phyloP scores from a whole-genome alignment of 2,113 vertebrate genomes.

The Smithornis capensis region DNA sequence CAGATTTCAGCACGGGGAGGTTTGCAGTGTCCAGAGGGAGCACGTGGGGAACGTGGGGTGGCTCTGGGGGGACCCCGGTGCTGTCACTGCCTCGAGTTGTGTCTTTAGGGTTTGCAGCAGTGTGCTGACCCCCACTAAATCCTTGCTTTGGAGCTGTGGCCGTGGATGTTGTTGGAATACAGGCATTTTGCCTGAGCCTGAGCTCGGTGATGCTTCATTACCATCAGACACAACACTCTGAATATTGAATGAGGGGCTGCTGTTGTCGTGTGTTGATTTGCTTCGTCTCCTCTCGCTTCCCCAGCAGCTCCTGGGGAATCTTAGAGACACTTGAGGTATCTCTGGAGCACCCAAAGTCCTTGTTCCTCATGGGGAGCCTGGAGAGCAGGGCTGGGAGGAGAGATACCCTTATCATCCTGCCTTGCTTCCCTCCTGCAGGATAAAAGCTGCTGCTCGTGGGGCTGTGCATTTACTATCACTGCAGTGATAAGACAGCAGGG shows the following conservation, averaged over 20 bases:
- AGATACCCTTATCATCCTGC: neutral
- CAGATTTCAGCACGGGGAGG: neutral
- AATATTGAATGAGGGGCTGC: neutral
- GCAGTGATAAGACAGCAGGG: neutral
- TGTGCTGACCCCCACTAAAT: neutral
- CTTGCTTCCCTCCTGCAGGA: neutral
- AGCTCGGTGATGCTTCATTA: neutral
- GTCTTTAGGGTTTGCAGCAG: neutral
- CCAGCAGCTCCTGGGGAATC: neutral
- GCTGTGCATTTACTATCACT: neutral
- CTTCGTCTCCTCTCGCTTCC: neutral
- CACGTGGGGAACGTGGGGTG: neutral
- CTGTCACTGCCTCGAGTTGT: rapidly evolving
- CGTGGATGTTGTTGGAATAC: neutral
- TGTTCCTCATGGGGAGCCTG: neutral
- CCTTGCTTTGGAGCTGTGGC: neutral
- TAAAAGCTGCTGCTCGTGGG: neutral
- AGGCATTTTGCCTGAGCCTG: neutral
- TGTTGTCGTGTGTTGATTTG: neutral
- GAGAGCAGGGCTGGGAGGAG: neutral
- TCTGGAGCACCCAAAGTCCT: neutral
- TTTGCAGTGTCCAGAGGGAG: neutral
- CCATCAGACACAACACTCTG: neutral
- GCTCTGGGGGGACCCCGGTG: neutral
- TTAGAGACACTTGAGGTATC: neutral